These are phyloP conservation scores for Ophiodon elongatus DNA, from an alignment of 2,113 vertebrate species.

Conservation along the genomic window DNA sequence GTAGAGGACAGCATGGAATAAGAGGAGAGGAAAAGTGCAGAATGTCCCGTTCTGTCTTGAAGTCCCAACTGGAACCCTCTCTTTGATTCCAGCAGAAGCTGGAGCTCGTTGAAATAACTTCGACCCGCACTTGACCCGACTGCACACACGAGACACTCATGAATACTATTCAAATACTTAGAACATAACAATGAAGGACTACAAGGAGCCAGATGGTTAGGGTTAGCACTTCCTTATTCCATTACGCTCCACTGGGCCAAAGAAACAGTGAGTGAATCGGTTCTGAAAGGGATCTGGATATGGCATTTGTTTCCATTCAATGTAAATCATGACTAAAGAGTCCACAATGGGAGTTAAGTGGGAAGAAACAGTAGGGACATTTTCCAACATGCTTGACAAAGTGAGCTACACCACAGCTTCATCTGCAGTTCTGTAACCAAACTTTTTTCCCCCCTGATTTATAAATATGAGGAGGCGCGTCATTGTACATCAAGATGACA, in stretches of 20 bases:
- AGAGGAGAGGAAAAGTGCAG: constrained; percentile 44
- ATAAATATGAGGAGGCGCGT: background rate
- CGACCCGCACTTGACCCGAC: constrained; percentile 52
- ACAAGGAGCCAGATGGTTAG: constrained; percentile 41
- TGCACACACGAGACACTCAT: constrained; percentile 41
- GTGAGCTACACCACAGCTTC: too few species aligned
- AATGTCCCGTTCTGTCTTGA: constrained; percentile 58
- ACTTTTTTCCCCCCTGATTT: background rate
- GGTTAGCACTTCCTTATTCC: constrained; percentile 38
- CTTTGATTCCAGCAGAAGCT: constrained; percentile 45
- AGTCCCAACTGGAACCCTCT: constrained; percentile 48
- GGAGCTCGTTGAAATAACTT: constrained; percentile 57
- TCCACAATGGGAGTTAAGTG: constrained; percentile 15
- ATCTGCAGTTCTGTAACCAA: background rate
- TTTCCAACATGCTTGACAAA: too few species aligned
- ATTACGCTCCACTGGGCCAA: constrained; percentile 11
- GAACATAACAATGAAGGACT: constrained; percentile 24
- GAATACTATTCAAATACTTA: constrained; percentile 51
- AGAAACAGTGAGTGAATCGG: constrained; percentile 2
- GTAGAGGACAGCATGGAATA: constrained; percentile 21
- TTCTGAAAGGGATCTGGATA: constrained; percentile 21
- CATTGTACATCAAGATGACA: background rate
- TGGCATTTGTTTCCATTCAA: constrained; percentile 29
- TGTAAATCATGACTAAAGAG: constrained; percentile 12
- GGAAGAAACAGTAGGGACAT: constrained; percentile 14